These are phyloP conservation scores for Dynastes hyllus DNA, from an alignment of 2,888 invertebrate species.

Conservation along the genomic window DNA sequence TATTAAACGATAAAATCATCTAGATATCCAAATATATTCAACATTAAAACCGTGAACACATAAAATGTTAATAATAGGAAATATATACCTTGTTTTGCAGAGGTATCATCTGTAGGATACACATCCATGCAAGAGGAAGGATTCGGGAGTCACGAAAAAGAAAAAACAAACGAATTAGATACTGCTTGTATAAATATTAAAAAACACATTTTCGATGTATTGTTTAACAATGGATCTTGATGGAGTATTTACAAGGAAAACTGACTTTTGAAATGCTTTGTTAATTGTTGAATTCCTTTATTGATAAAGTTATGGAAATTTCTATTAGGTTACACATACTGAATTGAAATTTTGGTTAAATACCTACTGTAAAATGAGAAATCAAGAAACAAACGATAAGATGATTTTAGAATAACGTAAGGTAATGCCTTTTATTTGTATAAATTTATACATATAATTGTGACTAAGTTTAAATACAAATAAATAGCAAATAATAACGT, in stretches of 20 bases:
- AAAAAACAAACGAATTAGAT: constrained; percentile 48
- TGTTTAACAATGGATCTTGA: constrained; percentile 13
- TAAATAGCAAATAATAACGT: no score
- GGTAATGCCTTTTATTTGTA: no score
- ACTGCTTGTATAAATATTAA: constrained; percentile 18
- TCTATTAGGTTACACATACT: background rate
- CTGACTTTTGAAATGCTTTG: constrained; percentile 35
- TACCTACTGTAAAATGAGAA: background rate
- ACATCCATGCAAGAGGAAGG: constrained; percentile 62
- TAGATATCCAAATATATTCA: constrained; percentile 35
- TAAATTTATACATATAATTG: no score
- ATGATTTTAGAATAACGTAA: no score
- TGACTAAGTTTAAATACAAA: no score
- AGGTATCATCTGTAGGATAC: constrained; percentile 65
- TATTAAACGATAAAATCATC: background rate
- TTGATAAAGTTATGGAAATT: constrained; percentile 15
- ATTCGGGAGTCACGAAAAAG: constrained; percentile 51
- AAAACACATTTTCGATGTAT: constrained; percentile 15
- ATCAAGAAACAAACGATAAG: background rate
- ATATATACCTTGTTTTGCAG: constrained; percentile 65
- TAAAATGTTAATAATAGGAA: constrained; percentile 54
- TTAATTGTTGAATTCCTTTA: constrained; percentile 24
- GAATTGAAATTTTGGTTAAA: background rate
- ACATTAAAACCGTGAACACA: constrained; percentile 35
- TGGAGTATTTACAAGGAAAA: constrained; percentile 38